phyloP scores from a whole-genome alignment of 53 echinoderm and acorn worm species.

The Astropecten irregularis region DNA sequence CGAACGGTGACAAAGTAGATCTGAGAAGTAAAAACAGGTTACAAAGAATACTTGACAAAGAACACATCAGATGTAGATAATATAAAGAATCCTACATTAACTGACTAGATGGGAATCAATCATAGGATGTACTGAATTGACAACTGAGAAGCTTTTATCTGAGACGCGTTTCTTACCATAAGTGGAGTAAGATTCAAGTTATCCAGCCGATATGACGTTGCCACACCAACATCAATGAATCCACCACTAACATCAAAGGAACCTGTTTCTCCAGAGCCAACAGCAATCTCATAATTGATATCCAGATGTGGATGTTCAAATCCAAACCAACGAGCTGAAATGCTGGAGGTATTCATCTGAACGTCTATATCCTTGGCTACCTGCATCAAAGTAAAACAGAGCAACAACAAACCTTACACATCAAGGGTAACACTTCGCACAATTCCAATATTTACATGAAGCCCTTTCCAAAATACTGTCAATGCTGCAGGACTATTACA shows the following conservation, averaged over 20 bases:
- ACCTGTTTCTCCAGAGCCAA: neutral
- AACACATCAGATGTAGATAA: too few relatives aligned
- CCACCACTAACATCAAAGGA: neutral
- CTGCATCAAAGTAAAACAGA: neutral
- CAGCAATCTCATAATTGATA: constrained; percentile 17
- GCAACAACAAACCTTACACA: too few relatives aligned
- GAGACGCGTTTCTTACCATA: too few relatives aligned
- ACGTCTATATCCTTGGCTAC: constrained; percentile 3
- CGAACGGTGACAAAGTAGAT: constrained; percentile 47
- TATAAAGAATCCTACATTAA: too few relatives aligned
- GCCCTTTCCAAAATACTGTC: too few relatives aligned
- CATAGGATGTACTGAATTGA: too few relatives aligned
- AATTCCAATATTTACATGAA: too few relatives aligned
- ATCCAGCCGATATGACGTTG: neutral
- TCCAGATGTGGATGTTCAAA: constrained; percentile 26
- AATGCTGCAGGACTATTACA: too few relatives aligned
- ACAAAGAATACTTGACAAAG: too few relatives aligned
- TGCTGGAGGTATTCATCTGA: neutral
- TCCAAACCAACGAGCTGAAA: constrained; percentile 11
- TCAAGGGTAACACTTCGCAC: too few relatives aligned
- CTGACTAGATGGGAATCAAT: too few relatives aligned
- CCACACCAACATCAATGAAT: neutral
- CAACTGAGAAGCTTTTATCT: too few relatives aligned
- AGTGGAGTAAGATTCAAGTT: constrained; percentile 1
- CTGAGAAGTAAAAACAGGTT: neutral